These are phyloP conservation scores for Drosophila quinaria DNA, from an alignment of 2,888 invertebrate genomes.

Conservation along the genomic window DNA sequence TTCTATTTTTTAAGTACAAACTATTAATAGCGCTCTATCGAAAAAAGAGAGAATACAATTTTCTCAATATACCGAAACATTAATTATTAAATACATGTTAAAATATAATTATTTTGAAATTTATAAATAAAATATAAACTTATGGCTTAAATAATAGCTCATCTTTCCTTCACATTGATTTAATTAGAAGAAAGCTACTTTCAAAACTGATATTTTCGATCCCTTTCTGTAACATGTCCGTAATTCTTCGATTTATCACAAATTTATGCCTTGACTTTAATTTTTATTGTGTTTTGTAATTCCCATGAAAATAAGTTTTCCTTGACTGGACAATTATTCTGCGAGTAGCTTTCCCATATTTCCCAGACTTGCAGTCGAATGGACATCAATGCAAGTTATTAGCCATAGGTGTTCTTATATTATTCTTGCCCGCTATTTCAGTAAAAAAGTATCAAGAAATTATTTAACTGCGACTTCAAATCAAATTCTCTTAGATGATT, in stretches of 20 bases:
- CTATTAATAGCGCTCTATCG: too few relatives aligned
- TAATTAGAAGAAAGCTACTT: background rate
- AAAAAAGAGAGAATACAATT: too few relatives aligned
- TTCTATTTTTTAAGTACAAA: too few relatives aligned
- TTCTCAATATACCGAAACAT: too few relatives aligned
- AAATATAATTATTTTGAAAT: too few relatives aligned
- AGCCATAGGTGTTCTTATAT: conserved; percentile 39
- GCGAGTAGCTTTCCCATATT: background rate
- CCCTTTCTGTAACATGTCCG: background rate
- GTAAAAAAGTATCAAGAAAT: conserved; percentile 35
- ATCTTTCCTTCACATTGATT: background rate
- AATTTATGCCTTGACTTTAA: background rate
- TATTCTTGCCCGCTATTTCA: conserved; percentile 19
- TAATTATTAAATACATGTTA: too few relatives aligned
- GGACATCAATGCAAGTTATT: conserved; percentile 21
- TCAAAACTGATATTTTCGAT: background rate
- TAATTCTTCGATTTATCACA: too few relatives aligned
- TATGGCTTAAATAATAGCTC: too few relatives aligned
- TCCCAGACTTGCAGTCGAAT: conserved; percentile 50
- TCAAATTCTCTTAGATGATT: conserved; percentile 57
- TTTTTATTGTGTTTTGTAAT: background rate
- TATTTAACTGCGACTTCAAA: conserved; percentile 17
- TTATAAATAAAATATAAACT: too few relatives aligned
- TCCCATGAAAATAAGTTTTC: conserved; percentile 27
- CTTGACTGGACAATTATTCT: background rate